Conservation (phyloP, 2,113 vertebrate genomes). For the Numenius arquata region DNA sequence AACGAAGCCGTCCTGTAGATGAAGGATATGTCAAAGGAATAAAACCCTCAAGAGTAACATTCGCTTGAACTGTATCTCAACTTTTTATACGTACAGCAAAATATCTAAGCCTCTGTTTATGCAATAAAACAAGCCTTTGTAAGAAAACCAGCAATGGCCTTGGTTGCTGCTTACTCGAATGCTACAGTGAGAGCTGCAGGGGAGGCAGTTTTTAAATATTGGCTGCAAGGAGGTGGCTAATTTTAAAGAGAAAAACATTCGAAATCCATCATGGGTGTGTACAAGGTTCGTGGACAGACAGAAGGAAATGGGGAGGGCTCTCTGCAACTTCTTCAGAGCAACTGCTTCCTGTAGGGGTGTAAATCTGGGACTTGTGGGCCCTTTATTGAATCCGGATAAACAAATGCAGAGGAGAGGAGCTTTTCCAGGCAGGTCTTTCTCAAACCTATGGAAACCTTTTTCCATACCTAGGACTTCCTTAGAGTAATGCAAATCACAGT, state of each 20-base stretch:
- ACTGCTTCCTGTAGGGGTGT: neutral
- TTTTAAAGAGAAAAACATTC: neutral
- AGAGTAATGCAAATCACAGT: neutral
- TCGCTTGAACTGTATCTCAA: neutral
- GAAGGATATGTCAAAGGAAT: slow-evolving; percentile 6
- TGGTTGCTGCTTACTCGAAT: neutral
- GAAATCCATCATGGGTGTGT: neutral
- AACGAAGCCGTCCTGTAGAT: neutral
- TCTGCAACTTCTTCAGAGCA: neutral
- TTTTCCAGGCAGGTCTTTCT: neutral
- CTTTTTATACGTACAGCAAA: neutral
- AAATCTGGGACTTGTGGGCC: neutral
- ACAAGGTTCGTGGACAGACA: neutral
- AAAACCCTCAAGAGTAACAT: neutral
- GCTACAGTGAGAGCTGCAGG: neutral
- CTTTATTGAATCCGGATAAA: neutral
- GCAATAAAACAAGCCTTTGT: slow-evolving; percentile 43
- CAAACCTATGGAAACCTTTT: too few relatives aligned
- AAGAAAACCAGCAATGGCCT: neutral
- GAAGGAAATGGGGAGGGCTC: neutral
- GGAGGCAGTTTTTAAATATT: neutral
- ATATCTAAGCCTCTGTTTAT: slow-evolving; percentile 23
- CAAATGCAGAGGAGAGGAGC: neutral
- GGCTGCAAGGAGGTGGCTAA: neutral
- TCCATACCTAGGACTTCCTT: neutral